These are phyloP conservation scores for Ursus arctos DNA, from an alignment of 2,113 vertebrate genomes.

Conservation along the genomic window DNA sequence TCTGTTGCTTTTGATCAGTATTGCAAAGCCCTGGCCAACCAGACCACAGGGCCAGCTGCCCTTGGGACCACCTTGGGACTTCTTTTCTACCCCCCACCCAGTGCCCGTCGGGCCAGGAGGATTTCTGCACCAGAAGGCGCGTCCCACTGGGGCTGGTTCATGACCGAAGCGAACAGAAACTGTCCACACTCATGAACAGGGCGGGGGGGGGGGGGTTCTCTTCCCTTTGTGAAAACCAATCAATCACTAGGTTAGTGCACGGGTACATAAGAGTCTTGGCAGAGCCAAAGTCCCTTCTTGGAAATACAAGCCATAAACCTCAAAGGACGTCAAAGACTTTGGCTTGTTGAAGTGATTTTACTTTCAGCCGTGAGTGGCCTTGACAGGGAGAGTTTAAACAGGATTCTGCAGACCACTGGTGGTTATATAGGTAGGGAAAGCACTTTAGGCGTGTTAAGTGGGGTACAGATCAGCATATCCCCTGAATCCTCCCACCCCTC, in stretches of 20 bases:
- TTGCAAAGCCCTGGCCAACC: not conserved
- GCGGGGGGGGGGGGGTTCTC: not conserved
- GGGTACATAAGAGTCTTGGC: not conserved
- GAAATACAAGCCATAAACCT: constrained; percentile 65
- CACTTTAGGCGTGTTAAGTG: not conserved
- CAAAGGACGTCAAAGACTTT: constrained; percentile 16
- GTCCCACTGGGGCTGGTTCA: not conserved
- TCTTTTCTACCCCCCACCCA: not conserved
- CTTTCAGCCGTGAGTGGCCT: not conserved
- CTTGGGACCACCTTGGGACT: not conserved
- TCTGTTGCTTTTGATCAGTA: not conserved
- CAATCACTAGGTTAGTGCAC: not conserved
- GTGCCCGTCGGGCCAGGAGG: not conserved
- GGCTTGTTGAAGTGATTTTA: constrained; percentile 3
- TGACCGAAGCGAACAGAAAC: not conserved
- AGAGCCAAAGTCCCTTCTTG: constrained; percentile 52
- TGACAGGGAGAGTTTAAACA: not conserved
- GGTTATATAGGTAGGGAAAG: no score
- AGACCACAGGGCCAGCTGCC: no score
- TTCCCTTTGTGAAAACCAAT: not conserved
- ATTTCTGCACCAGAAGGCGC: not conserved
- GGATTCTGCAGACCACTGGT: not conserved
- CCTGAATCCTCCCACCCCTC: no score
- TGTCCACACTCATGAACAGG: not conserved
- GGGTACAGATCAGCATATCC: not conserved